Percentiles rank a stretch among this genome's conserved stretches.
phyloP scores from a whole-genome alignment of 2,113 vertebrate species.

The Lanius collurio region DNA sequence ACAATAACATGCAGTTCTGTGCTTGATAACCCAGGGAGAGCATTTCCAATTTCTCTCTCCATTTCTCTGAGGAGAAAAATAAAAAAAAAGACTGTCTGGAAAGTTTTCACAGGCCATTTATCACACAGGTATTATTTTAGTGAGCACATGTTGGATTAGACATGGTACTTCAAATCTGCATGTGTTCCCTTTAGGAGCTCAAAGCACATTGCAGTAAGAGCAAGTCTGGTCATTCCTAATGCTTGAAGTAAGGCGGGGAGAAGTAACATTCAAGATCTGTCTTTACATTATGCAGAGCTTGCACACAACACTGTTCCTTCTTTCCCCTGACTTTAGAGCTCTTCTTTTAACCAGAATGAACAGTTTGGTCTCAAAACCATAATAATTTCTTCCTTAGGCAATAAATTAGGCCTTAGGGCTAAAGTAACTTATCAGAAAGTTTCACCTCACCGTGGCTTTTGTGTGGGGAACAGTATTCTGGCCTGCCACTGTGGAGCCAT shows the following conservation, averaged over 20 bases:
- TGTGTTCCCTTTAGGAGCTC: neutral
- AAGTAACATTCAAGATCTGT: neutral
- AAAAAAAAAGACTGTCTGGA: neutral
- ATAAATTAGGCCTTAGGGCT: neutral
- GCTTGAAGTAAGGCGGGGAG: neutral
- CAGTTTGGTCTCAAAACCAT: neutral
- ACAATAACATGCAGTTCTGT: neutral
- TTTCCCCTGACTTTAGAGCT: neutral
- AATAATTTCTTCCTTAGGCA: neutral
- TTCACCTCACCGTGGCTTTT: neutral
- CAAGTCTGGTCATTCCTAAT: neutral
- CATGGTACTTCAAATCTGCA: neutral
- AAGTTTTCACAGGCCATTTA: neutral
- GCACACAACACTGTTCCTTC: neutral
- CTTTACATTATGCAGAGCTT: neutral
- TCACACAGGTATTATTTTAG: neutral
- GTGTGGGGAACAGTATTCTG: neutral
- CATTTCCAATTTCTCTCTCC: neutral
- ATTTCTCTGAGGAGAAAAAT: neutral
- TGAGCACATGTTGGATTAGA: neutral
- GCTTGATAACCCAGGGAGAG: neutral
- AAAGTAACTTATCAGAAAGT: neutral
- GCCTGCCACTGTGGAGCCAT: neutral
- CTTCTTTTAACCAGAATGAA: neutral
- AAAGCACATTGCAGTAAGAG: neutral